Percentiles rank a stretch among this genome's conserved stretches.
Conservation (phyloP, 2,888 invertebrate species). For the Fabriciana adippe region DNA sequence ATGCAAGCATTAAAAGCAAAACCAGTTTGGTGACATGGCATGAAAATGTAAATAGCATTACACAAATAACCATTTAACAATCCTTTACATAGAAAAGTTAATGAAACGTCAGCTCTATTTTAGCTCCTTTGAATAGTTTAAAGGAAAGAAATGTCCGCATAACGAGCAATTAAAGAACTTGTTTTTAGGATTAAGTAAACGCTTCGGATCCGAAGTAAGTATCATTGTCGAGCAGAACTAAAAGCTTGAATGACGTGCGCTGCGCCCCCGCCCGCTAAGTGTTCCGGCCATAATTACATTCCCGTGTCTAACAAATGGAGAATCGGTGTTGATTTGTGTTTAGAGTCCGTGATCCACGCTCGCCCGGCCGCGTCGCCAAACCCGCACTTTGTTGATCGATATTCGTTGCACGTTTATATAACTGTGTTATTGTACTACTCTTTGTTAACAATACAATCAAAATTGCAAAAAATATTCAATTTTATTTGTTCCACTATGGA, state of each 20-base stretch:
- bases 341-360: constrained; percentile 71
- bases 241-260: constrained; percentile 76
- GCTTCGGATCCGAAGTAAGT: constrained; percentile 69
- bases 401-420: constrained; percentile 23
- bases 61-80: constrained; percentile 9
- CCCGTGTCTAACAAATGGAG: constrained; percentile 84
- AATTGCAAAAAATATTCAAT: too few relatives aligned
- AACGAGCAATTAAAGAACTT: constrained; percentile 28
- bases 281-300: constrained; percentile 83
- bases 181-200: constrained; percentile 45
- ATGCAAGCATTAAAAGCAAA: constrained; percentile 35
- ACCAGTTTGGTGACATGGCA: constrained; percentile 37
- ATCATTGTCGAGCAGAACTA: constrained; percentile 75
- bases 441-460: not conserved
- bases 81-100: not conserved
- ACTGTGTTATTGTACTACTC: constrained; percentile 3
- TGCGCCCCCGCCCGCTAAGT: constrained; percentile 55
- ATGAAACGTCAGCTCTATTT: constrained; percentile 2
- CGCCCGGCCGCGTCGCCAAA: constrained; percentile 40
- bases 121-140: constrained; percentile 3
- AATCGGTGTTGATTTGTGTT: constrained; percentile 84
- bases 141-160: not conserved
- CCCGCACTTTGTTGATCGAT: constrained; percentile 33
- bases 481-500: too few relatives aligned
- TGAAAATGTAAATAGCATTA: constrained; percentile 37